Evolutionary conservation across 2,113 vertebrate species (phyloP).

Genomic region (Pachycephala philippinensis): DNA sequence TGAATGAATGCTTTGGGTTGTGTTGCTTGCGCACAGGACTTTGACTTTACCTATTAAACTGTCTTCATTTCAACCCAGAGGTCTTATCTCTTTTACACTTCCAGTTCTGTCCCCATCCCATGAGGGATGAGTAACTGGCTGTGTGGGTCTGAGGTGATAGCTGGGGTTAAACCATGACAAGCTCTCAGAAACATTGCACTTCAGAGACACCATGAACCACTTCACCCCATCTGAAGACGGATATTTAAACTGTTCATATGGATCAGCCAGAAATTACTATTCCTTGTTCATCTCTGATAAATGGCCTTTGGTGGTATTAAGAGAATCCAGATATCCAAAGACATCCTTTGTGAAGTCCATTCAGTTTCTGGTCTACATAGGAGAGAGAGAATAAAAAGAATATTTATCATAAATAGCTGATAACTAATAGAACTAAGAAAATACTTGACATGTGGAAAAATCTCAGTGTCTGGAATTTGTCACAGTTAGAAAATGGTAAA

Average conservation of each 20-base stretch:
- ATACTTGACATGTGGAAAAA: not conserved
- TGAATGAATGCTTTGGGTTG: not conserved
- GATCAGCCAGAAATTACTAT: not conserved
- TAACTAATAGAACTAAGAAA: not conserved
- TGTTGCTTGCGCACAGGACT: fast-evolving
- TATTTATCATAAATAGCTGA: not conserved
- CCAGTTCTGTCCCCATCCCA: not conserved
- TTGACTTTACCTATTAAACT: not conserved
- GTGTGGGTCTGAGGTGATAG: not conserved
- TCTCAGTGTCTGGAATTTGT: not conserved
- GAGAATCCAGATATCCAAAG: not conserved
- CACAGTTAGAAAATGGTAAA: not conserved
- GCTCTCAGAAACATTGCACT: not conserved
- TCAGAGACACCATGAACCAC: not conserved
- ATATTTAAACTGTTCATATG: not conserved
- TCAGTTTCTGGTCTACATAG: not conserved
- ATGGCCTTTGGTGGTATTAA: not conserved
- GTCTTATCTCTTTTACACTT: not conserved
- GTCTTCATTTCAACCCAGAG: not conserved
- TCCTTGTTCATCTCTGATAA: not conserved
- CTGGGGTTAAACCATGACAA: not conserved
- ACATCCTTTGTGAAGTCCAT: not conserved
- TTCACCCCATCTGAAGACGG: not conserved
- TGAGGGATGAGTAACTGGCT: not conserved
- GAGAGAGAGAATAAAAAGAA: not conserved